Base-by-base conservation (phyloP, 2,888 invertebrate genomes). In the Lycophotia porphyrea region DNA sequence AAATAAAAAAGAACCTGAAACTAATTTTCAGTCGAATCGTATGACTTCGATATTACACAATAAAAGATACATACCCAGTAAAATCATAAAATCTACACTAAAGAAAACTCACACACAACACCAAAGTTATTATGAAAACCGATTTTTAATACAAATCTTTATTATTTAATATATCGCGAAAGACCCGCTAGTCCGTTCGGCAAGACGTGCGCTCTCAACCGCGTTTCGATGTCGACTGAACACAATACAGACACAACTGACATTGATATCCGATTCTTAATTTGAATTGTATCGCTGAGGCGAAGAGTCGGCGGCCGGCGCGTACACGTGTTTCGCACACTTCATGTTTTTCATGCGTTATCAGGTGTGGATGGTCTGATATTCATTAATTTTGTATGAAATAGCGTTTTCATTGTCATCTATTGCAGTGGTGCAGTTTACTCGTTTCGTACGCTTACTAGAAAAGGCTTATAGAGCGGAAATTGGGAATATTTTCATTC, bases 261-360 rank as follows among this genome's bases (percentile, higher is more conserved):
- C 72, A 84, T 80, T 82, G 87, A 80, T 85, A 84, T 81, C 61
- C 31, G 63, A 77, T 83, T 85, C 75, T 71, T 74, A 80, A 80
- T 80, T 82, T 76, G 82, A 78, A 73, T 78, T 78, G 65, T 77
- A 72, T 81, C 42, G 70, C 80, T 76, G n/a, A 18, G 44, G 42
- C 18, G 31, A 13, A 11, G 21, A 63, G 47, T 39, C 52, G 76
- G 58, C 49, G 42, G 55, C 36, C 71, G 76, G 63, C 55, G 18
- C 44, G 34, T 65, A 69, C 81, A 83, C 82, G 85, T 83, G 82
- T 84, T 81, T 81, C 36, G 44, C 81, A 82, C 81, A 84, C 47
- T 84, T 84, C 64, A 58, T 73, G 55, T 55, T 58, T 79, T 72
- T 61, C 42, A 65, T 49, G 42, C 27, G 27, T n/a, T 60, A 52